Conservation (phyloP, 2,888 invertebrate species). For the Cheilosia soror region DNA sequence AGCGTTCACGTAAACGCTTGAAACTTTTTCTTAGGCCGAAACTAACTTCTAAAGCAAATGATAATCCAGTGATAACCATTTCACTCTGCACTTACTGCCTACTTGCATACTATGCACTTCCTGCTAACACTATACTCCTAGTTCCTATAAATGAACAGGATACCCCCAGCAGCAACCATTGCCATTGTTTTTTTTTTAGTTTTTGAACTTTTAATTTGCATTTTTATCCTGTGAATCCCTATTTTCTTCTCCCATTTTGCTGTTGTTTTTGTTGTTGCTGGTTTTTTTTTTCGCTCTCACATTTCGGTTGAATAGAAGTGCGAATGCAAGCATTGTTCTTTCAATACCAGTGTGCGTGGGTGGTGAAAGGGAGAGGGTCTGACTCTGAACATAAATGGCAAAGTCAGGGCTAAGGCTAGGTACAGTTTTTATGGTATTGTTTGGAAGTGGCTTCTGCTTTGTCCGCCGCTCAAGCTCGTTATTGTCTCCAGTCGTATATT, state of each 20-base stretch:
- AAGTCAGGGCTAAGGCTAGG: slow-evolving; percentile 75
- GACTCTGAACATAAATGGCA: slow-evolving; percentile 64
- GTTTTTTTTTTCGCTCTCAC: slow-evolving; percentile 24
- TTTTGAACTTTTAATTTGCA: slow-evolving; percentile 74
- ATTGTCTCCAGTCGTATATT: slow-evolving; percentile 51
- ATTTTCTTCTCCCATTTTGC: slow-evolving; percentile 30
- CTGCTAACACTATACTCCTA: slow-evolving; percentile 7
- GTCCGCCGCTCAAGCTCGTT: slow-evolving; percentile 65
- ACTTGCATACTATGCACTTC: slow-evolving; percentile 54
- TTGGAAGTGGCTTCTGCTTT: slow-evolving; percentile 73
- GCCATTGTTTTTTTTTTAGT: slow-evolving; percentile 52
- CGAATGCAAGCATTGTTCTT: slow-evolving; percentile 74
- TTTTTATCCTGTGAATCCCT: slow-evolving; percentile 71
- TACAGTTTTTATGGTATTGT: slow-evolving; percentile 63
- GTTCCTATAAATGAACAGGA: not conserved
- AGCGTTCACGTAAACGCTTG: too few relatives aligned
- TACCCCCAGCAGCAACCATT: not conserved
- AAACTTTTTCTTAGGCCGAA: too few relatives aligned
- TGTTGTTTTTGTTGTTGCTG: slow-evolving; percentile 10
- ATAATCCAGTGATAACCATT: slow-evolving; percentile 58
- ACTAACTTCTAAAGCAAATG: slow-evolving; percentile 44
- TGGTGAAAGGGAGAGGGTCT: slow-evolving; percentile 13
- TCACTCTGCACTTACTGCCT: slow-evolving; percentile 12
- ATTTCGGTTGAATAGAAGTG: slow-evolving; percentile 72
- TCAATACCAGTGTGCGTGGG: slow-evolving; percentile 19